A percentile compares a stretch with the other conserved stretches of the same genome.
Evolutionary conservation across 2,113 vertebrate species (phyloP).

Genomic region (Pseudorasbora parva): DNA sequence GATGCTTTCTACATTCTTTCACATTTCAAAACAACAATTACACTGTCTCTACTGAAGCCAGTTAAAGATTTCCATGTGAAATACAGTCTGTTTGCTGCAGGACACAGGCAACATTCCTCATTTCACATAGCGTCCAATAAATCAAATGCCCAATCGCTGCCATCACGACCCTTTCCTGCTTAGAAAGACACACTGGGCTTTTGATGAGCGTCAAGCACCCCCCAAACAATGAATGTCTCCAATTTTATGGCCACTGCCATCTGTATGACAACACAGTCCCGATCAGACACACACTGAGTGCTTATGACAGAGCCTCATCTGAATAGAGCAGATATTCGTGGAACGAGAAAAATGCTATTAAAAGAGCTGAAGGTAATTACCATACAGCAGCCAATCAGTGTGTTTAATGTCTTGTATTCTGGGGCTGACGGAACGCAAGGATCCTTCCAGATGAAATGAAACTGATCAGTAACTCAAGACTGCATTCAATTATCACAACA

Average conservation of each 20-base stretch:
- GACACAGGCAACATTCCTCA: conserved; percentile 48
- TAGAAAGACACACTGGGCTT: conserved; percentile 17
- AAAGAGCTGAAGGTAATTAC: conserved; percentile 34
- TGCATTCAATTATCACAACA: conserved; percentile 41
- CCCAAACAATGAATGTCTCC: conserved; percentile 50
- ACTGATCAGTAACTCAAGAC: conserved; percentile 41
- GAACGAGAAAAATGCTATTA: conserved; percentile 37
- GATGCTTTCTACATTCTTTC: conserved; percentile 36
- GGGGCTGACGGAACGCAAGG: conserved; percentile 17
- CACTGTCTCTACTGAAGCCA: conserved; percentile 26
- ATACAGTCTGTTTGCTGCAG: conserved; percentile 31
- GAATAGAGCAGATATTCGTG: conserved; percentile 34
- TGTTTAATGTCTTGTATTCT: conserved; percentile 28
- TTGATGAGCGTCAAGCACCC: conserved; percentile 30
- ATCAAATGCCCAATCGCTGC: conserved; percentile 42
- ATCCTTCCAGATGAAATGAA: conserved; percentile 51
- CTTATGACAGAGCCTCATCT: conserved; percentile 27
- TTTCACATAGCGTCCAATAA: conserved; percentile 49
- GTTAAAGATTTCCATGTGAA: conserved; percentile 44
- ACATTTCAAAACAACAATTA: conserved; percentile 44
- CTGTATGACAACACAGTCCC: conserved; percentile 45
- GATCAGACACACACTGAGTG: conserved; percentile 28
- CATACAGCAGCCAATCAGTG: conserved; percentile 36
- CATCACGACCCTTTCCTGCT: conserved; percentile 28
- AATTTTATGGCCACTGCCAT: conserved; percentile 54